Evolutionary conservation across 92 coral and sea anemone species (phyloP), one percentile per base, ranked within the genome.

Genomic region (Zoanthus gigantus): DNA sequence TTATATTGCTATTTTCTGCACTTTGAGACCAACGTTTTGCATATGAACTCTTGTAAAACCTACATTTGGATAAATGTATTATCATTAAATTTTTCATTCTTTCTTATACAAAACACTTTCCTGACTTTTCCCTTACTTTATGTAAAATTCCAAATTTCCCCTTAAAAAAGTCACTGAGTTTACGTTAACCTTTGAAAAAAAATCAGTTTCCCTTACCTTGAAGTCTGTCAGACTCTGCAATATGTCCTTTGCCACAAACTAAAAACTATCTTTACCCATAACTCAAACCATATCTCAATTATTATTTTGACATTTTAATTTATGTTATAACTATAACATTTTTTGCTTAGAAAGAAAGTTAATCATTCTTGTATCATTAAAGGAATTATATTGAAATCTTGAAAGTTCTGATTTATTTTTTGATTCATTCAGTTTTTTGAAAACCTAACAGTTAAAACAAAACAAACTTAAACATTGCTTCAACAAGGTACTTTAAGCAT

Each of bases 41-140:
- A 18, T 63, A 63, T 23, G 23, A 71, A 71, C 76, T 71, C 23
- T 16, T 34, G 6, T 71, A 71, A 71, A 71, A 34, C 76, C 76
- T 71, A 71, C 46, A 71, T 15, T 31, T 71, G 67, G 76, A 71
- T 71, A 71, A 71, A 34, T 31, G 50, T 71, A 37, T 71, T 71
- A 37, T 71, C 34, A 34, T 71, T 48, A 71, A 71, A 13, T 71
- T 71, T 71, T 71, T 0, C 76, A 71, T 71, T 71, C 76, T 71
- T 71, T 12, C 46, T 71, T 31, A 34, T 17, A 31, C 16, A 50
- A 71, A 71, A 71, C 32, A 71, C 15, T 71, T 34, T 34, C 76
- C 76, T 71, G 48, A 76, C 82, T 76, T 76, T 76, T 76, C 53
- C 63, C 82, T 48, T 60, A 60, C 67, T 60, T 42, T 72, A 34